phyloP scores from a whole-genome alignment of 1,140 invertebrate genomes.

The Lordiphosa clarofinis region DNA sequence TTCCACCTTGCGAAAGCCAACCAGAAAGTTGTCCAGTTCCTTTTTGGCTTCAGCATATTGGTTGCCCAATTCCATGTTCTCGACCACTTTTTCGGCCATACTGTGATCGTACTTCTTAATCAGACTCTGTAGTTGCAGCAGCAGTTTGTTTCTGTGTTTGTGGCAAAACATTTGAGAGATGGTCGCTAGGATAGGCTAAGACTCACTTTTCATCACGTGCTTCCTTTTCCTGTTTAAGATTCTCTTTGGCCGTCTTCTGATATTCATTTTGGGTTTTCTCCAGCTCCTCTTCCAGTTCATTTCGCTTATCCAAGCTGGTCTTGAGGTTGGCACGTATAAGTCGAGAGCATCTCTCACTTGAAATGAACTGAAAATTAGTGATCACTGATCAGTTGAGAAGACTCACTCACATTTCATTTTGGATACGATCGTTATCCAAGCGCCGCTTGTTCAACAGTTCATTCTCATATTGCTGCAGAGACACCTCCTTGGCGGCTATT shows the following conservation, averaged over 20 bases:
- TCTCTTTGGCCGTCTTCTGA: background rate
- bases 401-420: slow-evolving; percentile 31
- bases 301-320: slow-evolving; percentile 24
- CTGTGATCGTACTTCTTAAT: slow-evolving; percentile 47
- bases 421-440: slow-evolving; percentile 25
- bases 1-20: slow-evolving; percentile 20
- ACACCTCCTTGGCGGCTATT: slow-evolving; percentile 13
- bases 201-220: slow-evolving; percentile 51
- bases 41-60: slow-evolving; percentile 16
- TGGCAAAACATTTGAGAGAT: too few species aligned
- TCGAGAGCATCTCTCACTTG: slow-evolving; percentile 31
- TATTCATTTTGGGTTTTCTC: background rate
- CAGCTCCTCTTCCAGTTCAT: slow-evolving; percentile 22
- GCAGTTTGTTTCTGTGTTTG: slow-evolving; percentile 36
- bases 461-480: slow-evolving; percentile 14
- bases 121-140: slow-evolving; percentile 42
- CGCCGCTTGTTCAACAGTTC: slow-evolving; percentile 22
- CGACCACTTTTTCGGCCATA: slow-evolving; percentile 42
- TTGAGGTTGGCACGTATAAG: slow-evolving; percentile 23
- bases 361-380: background rate
- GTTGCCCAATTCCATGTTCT: slow-evolving; percentile 31
- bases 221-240: slow-evolving; percentile 11
- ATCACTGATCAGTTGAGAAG: background rate
- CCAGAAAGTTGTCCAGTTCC: slow-evolving; percentile 22
- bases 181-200: rapidly evolving